phyloP scores from a whole-genome alignment of 2,797 vertebrate genomes.

The Micromesistius poutassou region DNA sequence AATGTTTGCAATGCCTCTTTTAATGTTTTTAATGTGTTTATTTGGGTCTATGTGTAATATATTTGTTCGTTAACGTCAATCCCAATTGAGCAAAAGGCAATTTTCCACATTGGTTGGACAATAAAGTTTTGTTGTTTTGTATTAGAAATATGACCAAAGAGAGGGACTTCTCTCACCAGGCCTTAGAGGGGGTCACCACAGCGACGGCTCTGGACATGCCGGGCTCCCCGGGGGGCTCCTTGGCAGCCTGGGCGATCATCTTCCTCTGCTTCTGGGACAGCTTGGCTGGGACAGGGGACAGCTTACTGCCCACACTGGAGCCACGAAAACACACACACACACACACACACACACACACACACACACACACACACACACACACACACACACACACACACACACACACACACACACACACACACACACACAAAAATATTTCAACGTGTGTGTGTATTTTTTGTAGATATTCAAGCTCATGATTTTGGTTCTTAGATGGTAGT shows the following conservation, averaged over 20 bases:
- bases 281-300: conserved; percentile 75
- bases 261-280: conserved; percentile 97
- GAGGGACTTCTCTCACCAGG: conserved; percentile 78
- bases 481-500: background rate
- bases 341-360: background rate
- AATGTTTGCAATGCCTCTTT: background rate
- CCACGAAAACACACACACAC: background rate
- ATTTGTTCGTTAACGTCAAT: background rate
- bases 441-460: background rate
- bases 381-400: background rate
- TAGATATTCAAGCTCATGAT: background rate
- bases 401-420: background rate
- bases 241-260: conserved; percentile 87
- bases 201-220: conserved; percentile 57
- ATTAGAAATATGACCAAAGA: background rate
- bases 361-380: background rate
- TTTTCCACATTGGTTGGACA: background rate
- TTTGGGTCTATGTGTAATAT: background rate
- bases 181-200: conserved; percentile 67
- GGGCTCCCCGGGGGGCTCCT: conserved; percentile 77
- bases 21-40: background rate
- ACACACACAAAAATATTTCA: background rate
- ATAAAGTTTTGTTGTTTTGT: background rate
- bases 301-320: conserved; percentile 63
- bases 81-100: background rate